phyloP scores from a whole-genome alignment of 2,888 invertebrate species.

The Petrolisthes cinctipes region DNA sequence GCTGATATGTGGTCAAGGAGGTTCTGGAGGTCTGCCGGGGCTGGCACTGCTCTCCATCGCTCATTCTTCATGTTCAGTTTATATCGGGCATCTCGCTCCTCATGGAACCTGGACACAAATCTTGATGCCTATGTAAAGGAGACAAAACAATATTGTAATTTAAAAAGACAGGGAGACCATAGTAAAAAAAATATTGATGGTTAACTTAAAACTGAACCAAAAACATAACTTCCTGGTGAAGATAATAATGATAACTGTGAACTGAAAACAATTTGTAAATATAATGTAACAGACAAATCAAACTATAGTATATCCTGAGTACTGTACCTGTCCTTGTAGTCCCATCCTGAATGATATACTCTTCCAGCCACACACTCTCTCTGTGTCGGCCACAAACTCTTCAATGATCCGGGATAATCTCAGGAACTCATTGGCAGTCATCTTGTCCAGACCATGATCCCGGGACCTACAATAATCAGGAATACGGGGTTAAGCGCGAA shows the following conservation, averaged over 20 bases:
- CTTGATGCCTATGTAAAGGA: conserved; percentile 80
- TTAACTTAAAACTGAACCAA: neutral
- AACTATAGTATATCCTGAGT: neutral
- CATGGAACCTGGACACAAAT: conserved; percentile 91
- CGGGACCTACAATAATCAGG: conserved; percentile 66
- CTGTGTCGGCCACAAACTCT: conserved; percentile 82
- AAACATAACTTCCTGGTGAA: no score
- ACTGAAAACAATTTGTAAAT: neutral
- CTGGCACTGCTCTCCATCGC: conserved; percentile 93
- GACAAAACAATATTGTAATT: no score
- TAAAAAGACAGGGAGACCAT: neutral
- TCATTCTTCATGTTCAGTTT: conserved; percentile 88
- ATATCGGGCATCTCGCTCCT: conserved; percentile 87
- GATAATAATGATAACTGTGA: neutral
- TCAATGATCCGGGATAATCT: conserved; percentile 83
- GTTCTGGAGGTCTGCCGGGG: conserved; percentile 89
- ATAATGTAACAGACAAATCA: neutral
- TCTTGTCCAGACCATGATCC: conserved; percentile 76
- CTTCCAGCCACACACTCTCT: conserved; percentile 79
- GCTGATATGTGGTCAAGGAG: conserved; percentile 80
- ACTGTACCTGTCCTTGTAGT: conserved; percentile 76
- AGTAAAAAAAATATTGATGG: neutral
- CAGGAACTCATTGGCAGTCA: conserved; percentile 83
- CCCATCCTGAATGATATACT: conserved; percentile 86
- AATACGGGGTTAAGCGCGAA: neutral